These are phyloP conservation scores for Rostratula benghalensis DNA, from an alignment of 2,113 vertebrate genomes.

Conservation along the genomic window DNA sequence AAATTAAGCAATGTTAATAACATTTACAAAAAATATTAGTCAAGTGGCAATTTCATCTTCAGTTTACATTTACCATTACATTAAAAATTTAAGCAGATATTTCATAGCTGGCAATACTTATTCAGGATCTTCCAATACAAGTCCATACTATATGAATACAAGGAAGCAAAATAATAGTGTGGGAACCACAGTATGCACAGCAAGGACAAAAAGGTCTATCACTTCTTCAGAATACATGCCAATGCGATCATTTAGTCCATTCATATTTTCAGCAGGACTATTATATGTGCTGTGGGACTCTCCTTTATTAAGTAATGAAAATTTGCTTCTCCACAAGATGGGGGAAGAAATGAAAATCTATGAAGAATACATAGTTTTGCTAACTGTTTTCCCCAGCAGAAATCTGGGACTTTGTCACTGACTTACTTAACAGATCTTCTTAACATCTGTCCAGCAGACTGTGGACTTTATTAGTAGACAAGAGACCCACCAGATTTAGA, in stretches of 20 bases:
- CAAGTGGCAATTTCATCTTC: conserved; percentile 47
- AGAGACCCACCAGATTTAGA: conserved; percentile 76
- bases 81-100: conserved; percentile 30
- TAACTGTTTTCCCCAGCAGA: conserved; percentile 82
- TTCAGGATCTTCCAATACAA: conserved; percentile 16
- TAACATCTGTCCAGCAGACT: conserved; percentile 91
- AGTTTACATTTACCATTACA: conserved; percentile 37
- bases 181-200: conserved; percentile 23
- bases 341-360: conserved; percentile 66
- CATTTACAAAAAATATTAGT: neutral
- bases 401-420: conserved; percentile 82
- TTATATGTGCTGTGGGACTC: neutral
- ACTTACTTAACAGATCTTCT: conserved; percentile 80
- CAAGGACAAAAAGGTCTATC: conserved; percentile 30
- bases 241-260: neutral
- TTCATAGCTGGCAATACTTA: conserved; percentile 31
- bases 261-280: conserved; percentile 36
- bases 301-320: neutral
- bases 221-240: conserved; percentile 28
- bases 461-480: conserved; percentile 76
- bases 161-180: conserved; percentile 21
- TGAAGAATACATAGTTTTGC: conserved; percentile 72
- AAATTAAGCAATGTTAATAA: neutral
- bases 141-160: conserved; percentile 20
- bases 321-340: conserved; percentile 38